A percentile compares a stretch with the other conserved stretches of the same genome.
These are phyloP conservation scores for Bungarus multicinctus DNA, from an alignment of 2,113 vertebrate genomes.

Conservation along the genomic window DNA sequence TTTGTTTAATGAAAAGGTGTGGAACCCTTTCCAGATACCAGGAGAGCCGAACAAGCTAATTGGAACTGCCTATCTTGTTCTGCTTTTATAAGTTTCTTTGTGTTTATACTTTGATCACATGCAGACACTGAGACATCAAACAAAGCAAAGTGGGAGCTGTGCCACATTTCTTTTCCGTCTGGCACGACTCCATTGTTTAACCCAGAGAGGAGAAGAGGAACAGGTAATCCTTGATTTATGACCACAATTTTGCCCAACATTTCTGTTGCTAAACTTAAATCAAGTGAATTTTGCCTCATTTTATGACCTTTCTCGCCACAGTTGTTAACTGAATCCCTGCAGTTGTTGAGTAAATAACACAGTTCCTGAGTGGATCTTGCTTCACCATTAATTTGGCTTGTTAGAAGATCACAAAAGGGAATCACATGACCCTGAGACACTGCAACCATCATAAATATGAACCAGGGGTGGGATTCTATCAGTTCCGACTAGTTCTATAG, in stretches of 20 bases:
- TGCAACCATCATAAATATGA: not conserved
- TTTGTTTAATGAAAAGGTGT: not conserved
- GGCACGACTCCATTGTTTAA: not conserved
- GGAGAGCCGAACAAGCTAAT: not conserved
- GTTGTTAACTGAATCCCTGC: not conserved
- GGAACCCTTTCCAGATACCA: not conserved
- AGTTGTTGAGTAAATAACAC: not conserved
- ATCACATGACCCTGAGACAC: not conserved
- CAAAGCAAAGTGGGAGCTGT: not conserved
- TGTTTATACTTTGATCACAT: not conserved
- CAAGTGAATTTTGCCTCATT: not conserved
- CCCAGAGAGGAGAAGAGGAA: not conserved
- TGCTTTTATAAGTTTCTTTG: not conserved
- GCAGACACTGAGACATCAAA: not conserved
- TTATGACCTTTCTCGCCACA: not conserved
- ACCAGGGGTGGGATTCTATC: not conserved
- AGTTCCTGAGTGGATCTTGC: not conserved
- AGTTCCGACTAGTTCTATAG: too few relatives aligned
- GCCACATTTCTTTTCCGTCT: not conserved
- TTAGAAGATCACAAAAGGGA: not conserved
- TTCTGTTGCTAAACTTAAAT: not conserved
- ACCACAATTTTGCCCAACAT: not conserved
- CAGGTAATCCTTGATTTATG: not conserved
- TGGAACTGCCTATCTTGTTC: not conserved
- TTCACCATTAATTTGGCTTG: not conserved